Conservation (phyloP, 2,888 invertebrate species). For the Melanostoma scalare region DNA sequence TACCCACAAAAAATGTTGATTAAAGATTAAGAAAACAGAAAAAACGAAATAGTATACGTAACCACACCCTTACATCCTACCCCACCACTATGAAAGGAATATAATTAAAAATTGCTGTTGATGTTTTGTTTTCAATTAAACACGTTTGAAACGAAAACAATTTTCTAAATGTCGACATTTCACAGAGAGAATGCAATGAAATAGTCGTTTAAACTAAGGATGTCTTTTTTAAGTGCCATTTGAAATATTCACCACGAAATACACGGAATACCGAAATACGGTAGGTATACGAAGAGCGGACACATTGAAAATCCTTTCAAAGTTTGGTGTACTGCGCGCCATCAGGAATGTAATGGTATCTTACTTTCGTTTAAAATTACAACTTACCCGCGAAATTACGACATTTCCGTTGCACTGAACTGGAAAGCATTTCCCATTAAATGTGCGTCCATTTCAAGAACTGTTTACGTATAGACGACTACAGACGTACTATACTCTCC, state of each 20-base stretch:
- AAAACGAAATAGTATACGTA: no score
- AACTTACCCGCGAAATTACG: slow-evolving; percentile 37
- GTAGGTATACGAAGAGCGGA: no score
- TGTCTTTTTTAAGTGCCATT: slow-evolving; percentile 5
- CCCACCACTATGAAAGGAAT: neutral
- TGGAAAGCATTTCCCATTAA: slow-evolving; percentile 30
- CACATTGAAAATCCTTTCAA: neutral
- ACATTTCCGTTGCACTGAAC: slow-evolving; percentile 45
- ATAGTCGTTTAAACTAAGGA: slow-evolving; percentile 3
- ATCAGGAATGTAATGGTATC: slow-evolving; percentile 29
- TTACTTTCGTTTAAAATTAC: slow-evolving; percentile 35
- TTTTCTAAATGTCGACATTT: slow-evolving; percentile 23
- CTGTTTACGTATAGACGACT: slow-evolving; percentile 8
- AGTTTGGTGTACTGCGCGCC: neutral
- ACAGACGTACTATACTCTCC: no score
- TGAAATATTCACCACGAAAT: slow-evolving; percentile 28
- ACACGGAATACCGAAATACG: neutral
- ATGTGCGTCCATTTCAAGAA: slow-evolving; percentile 21
- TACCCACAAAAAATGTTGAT: no score
- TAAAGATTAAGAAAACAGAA: no score
- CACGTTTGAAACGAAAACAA: slow-evolving; percentile 24
- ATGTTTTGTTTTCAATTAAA: slow-evolving; percentile 14
- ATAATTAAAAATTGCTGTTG: neutral
- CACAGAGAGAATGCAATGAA: slow-evolving; percentile 19
- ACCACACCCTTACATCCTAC: no score